phyloP scores from a whole-genome alignment of 2,113 vertebrate genomes.

The Pseudorasbora parva region DNA sequence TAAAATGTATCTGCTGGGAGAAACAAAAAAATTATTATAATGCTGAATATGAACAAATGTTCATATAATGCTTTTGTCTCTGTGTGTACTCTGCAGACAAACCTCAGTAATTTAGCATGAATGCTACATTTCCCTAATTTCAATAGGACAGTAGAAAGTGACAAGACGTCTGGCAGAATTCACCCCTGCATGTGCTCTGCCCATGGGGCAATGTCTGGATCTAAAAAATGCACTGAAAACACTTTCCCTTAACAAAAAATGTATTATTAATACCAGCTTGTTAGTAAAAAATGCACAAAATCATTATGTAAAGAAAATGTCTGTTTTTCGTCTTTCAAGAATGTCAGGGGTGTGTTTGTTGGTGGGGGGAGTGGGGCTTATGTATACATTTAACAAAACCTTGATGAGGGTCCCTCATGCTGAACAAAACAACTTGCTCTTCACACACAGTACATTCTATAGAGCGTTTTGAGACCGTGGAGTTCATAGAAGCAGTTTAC shows the following conservation, averaged over 20 bases:
- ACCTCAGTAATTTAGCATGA: not conserved
- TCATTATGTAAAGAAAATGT: not conserved
- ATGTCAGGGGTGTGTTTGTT: not conserved
- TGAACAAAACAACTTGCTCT: constrained; percentile 2
- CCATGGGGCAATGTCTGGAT: not conserved
- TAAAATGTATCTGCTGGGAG: not conserved
- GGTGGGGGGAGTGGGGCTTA: too few species aligned
- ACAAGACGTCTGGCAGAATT: too few species aligned
- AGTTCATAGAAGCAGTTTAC: not conserved
- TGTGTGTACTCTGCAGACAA: not conserved
- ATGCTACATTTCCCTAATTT: not conserved
- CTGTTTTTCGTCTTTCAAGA: not conserved
- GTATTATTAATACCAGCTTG: not conserved
- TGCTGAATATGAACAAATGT: too few species aligned
- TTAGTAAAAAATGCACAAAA: not conserved
- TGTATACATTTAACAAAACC: not conserved
- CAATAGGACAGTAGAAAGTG: too few species aligned
- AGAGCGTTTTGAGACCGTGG: not conserved
- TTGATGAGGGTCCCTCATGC: not conserved
- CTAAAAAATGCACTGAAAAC: not conserved
- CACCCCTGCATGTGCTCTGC: not conserved
- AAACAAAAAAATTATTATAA: too few species aligned
- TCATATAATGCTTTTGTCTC: not conserved
- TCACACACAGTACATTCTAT: not conserved
- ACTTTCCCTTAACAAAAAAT: not conserved